Evolutionary conservation across 92 coral and sea anemone species (phyloP).

Genomic region (Parazoanthus swiftii): DNA sequence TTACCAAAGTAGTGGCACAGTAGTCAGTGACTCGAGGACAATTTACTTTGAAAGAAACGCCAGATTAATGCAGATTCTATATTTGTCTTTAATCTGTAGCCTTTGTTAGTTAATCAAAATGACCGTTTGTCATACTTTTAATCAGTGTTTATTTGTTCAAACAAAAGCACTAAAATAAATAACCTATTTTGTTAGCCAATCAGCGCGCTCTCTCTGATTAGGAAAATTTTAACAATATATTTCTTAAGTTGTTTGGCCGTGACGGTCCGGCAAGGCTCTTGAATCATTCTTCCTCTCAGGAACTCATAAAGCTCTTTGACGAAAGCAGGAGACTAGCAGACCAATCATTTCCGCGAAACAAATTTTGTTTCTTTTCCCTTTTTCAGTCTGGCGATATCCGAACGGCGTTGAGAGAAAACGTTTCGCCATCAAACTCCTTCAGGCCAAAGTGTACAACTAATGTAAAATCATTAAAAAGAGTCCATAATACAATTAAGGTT

Average conservation of each 20-base stretch:
- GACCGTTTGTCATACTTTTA: slow-evolving; percentile 97
- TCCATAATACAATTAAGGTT: slow-evolving; percentile 68
- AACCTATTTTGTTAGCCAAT: slow-evolving; percentile 78
- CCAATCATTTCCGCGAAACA: neutral
- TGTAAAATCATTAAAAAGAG: slow-evolving; percentile 61
- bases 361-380: slow-evolving; percentile 37
- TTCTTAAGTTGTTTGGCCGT: slow-evolving; percentile 65
- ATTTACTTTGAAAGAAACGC: slow-evolving; percentile 53
- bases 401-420: slow-evolving; percentile 1
- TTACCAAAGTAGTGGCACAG: slow-evolving; percentile 24
- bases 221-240: slow-evolving; percentile 76
- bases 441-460: slow-evolving; percentile 49
- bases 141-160: slow-evolving; percentile 95
- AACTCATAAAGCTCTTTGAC: slow-evolving; percentile 9
- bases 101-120: slow-evolving; percentile 94
- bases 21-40: slow-evolving; percentile 42
- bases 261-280: slow-evolving; percentile 16
- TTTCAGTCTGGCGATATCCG: slow-evolving; percentile 25
- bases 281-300: slow-evolving; percentile 20
- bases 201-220: slow-evolving; percentile 69
- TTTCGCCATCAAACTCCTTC: slow-evolving; percentile 21
- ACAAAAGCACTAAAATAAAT: slow-evolving; percentile 91
- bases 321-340: neutral
- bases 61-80: slow-evolving; percentile 93
- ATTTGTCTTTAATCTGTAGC: slow-evolving; percentile 85